Evolutionary conservation across 1,140 invertebrate species (phyloP), one percentile per base, ranked within the genome.

Genomic region (Papilio polyxenes): DNA sequence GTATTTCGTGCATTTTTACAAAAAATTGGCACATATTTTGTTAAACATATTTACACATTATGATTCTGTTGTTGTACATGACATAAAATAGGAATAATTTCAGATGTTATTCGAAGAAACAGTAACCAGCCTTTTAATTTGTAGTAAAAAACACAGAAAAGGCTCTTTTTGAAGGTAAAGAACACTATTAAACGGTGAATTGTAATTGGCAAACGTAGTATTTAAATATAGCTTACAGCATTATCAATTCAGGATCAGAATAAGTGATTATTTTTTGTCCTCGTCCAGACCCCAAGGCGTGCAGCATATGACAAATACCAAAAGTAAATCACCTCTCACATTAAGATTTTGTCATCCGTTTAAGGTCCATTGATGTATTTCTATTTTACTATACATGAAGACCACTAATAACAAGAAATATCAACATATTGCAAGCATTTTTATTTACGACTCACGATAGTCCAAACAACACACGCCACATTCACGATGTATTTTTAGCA

Each of bases 401-500:
- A 85, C 82, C 87, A 91, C 89, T 92, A 91, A 90, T 83, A 89
- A 86, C 85, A 83, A 88, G 78, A 87, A 89, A 89, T 90, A 90
- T 78, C 86, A 87, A 86, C 87, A 86, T 85, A 91, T 88, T 86
- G 83, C 89, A 88, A 87, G 86, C 91, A 94, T 93, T 95, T 94
- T 94, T 95, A 94, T 95, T 95, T 95, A 95, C 94, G 93, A 94
- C 89, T 94, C 90, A 90, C 88, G 90, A 90, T 89, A 91, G 90
- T 89, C 90, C 93, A 95, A 95, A 95, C 94, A 95, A 95, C 93
- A 95, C 94, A 95, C 94, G 94, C 94, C 94, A 94, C 94, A 95
- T 95, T 95, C 93, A 94, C 93, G 91, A 92, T 92, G 89, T 94
- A 94, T 90, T 91, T 93, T 92, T 89, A 86, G 89, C 83, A 90